A percentile compares a stretch with the other conserved stretches of the same genome.
These are phyloP conservation scores for Iphiclides podalirius DNA, from an alignment of 2,888 invertebrate species.

Conservation along the genomic window DNA sequence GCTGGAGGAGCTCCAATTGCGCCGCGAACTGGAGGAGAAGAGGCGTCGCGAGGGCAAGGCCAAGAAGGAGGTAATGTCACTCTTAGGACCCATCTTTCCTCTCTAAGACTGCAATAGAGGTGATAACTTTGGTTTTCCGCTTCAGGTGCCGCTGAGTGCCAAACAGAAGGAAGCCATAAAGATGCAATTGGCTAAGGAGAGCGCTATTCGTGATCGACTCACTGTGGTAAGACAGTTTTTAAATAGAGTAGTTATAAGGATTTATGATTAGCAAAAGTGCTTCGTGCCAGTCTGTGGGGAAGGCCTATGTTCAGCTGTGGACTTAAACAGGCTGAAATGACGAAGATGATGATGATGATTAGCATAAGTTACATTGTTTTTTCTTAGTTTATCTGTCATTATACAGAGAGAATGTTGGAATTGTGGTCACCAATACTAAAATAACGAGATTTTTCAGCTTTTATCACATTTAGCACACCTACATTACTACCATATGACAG, in stretches of 20 bases:
- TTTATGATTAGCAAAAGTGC: not conserved
- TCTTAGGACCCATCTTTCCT: no score
- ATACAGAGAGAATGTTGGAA: no score
- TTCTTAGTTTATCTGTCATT: not conserved
- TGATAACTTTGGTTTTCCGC: not conserved
- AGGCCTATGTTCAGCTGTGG: no score
- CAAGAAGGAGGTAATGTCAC: constrained; percentile 67
- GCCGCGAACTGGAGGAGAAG: constrained; percentile 96
- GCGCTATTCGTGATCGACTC: constrained; percentile 85
- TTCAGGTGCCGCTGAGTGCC: constrained; percentile 75
- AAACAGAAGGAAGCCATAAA: constrained; percentile 96
- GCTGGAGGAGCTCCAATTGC: constrained; percentile 94
- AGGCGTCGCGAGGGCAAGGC: constrained; percentile 88
- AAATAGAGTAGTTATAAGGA: not conserved
- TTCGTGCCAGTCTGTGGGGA: no score
- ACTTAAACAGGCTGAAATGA: no score
- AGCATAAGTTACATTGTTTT: no score
- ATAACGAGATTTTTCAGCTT: no score
- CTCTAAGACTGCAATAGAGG: not conserved
- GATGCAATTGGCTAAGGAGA: constrained; percentile 92
- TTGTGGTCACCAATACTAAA: no score
- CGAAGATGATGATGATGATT: no score
- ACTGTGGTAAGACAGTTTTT: constrained; percentile 67
- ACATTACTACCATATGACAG: no score
- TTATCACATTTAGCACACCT: no score